Evolutionary conservation across 1,140 invertebrate genomes (phyloP).

Genomic region (Condylostylus longicornis): DNA sequence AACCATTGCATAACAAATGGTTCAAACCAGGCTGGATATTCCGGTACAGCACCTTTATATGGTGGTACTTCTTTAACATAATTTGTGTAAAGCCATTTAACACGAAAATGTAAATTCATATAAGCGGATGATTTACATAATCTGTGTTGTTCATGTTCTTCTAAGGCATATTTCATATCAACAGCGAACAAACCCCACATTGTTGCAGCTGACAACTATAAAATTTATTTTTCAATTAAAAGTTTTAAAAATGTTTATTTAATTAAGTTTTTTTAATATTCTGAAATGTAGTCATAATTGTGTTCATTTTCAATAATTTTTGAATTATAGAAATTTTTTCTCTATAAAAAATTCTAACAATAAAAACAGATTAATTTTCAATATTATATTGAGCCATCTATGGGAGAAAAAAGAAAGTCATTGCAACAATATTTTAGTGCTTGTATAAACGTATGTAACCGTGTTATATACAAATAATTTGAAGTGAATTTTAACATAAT

Average conservation of each 20-base stretch:
- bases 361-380: neutral
- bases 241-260: too few relatives aligned
- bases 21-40: slow-evolving; percentile 99
- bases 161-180: slow-evolving; percentile 94
- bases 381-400: slow-evolving; percentile 2
- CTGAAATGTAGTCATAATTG: neutral
- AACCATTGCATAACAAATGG: slow-evolving; percentile 99
- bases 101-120: slow-evolving; percentile 96
- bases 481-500: too few relatives aligned
- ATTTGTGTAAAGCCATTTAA: slow-evolving; percentile 97
- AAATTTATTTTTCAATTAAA: slow-evolving; percentile 11
- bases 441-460: too few relatives aligned
- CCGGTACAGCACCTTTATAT: slow-evolving; percentile 81
- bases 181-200: slow-evolving; percentile 96
- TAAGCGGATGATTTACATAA: slow-evolving; percentile 96
- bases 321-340: too few relatives aligned
- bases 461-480: too few relatives aligned
- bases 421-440: too few relatives aligned
- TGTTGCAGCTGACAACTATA: slow-evolving; percentile 82
- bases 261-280: neutral
- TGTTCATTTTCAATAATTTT: too few relatives aligned
- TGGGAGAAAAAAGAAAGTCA: too few relatives aligned
- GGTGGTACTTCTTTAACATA: slow-evolving; percentile 97
- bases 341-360: neutral
- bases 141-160: slow-evolving; percentile 93